Evolutionary conservation across 2,888 invertebrate genomes (phyloP), one percentile per base, ranked within the genome.

Genomic region (Diarsia brunnea): DNA sequence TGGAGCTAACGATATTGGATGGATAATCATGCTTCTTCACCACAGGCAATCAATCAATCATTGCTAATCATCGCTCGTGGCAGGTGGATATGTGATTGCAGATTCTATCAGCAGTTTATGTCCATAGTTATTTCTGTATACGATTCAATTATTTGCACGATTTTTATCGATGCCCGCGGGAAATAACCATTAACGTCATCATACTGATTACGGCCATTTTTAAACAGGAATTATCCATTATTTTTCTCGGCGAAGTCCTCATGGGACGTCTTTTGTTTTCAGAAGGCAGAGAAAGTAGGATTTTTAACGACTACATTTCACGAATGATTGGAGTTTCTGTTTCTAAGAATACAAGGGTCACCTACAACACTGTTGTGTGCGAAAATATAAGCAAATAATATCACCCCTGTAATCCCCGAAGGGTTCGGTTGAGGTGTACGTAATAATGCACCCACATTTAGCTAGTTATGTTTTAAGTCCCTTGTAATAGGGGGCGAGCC

Each of bases 11-110:
- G 45, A 73, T 74, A 71, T 74, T 66, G 60, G 85, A 68, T 70
- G 58, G 71, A 21, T 82, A 69, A 78, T 76, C 66, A 47, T 55
- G 69, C 69, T 72, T 82, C 74, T 82, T 61, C 66, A 55, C 74
- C 73, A n/a, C 69, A 64, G 31, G 55, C 60, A 79, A 73, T 85
- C 86, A 64, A 79, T 84, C 79, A 67, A 75, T 84, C 68, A 82
- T 63, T n/a, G 64, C 67, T 72, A 82, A 75, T 85, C 64, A 74
- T 72, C 61, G 75, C n/a, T 60, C 69, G 43, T 64, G 47, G 63
- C 65, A 79, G 65, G 47, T 21, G 58, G 70, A 75, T 60, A 60
- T 84, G 64, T 75, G 72, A 80, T 66, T 76, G 73, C 31, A 47
- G 45, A 65, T 74, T 53, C 51, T 65, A 79, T 65, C 47, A 69